Evolutionary conservation across 1,140 invertebrate genomes (phyloP).

Genomic region (Colletes latitarsis): DNA sequence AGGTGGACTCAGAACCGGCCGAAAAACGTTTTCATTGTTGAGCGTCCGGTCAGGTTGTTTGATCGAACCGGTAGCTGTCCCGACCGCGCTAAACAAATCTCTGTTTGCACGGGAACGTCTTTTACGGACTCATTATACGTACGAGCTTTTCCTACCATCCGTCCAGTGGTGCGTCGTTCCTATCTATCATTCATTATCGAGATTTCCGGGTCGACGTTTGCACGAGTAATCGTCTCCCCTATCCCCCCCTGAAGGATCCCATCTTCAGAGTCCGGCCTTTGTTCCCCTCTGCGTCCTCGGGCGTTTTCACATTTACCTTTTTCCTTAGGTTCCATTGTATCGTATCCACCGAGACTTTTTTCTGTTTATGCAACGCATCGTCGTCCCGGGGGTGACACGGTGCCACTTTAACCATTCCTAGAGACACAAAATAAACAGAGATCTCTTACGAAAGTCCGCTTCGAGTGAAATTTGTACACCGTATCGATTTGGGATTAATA

Average conservation of each 20-base stretch:
- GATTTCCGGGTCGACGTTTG: conserved; percentile 17
- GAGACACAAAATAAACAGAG: too few relatives aligned
- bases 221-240: neutral
- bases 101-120: conserved; percentile 51
- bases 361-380: too few relatives aligned
- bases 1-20: neutral
- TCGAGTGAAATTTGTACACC: too few relatives aligned
- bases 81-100: conserved; percentile 58
- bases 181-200: conserved; percentile 55
- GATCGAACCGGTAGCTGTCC: conserved; percentile 64
- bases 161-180: conserved; percentile 11
- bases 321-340: too few relatives aligned
- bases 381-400: too few relatives aligned
- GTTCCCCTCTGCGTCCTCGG: too few relatives aligned
- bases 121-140: conserved; percentile 17
- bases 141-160: conserved; percentile 6
- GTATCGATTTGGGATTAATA: too few relatives aligned
- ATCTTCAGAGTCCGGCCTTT: too few relatives aligned
- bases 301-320: too few relatives aligned
- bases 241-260: neutral
- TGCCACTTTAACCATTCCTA: too few relatives aligned
- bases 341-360: too few relatives aligned
- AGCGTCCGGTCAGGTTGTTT: conserved; percentile 47
- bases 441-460: too few relatives aligned
- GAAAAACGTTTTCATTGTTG: conserved; percentile 45